Conservation (phyloP, 2,113 vertebrate species). For the Microtus oregoni region DNA sequence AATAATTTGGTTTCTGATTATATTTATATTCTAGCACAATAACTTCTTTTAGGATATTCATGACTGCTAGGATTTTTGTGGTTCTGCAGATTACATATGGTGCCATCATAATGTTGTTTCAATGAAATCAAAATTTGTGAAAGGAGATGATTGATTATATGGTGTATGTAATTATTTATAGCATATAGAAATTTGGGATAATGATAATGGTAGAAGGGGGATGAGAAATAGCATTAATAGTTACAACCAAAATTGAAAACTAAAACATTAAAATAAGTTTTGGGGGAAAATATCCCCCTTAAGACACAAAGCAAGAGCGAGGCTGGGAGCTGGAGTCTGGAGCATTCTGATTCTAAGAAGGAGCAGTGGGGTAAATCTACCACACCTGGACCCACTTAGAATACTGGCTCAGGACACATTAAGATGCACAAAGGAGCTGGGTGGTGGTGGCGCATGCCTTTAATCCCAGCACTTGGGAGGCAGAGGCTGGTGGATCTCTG, state of each 20-base stretch:
- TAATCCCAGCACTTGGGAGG: no score
- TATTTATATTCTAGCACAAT: slow-evolving; percentile 26
- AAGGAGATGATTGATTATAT: slow-evolving; percentile 62
- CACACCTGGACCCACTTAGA: not conserved
- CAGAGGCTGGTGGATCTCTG: no score
- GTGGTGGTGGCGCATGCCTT: no score
- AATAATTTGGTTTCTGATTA: slow-evolving; percentile 59
- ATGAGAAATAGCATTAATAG: slow-evolving; percentile 28
- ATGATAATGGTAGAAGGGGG: not conserved
- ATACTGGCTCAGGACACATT: not conserved
- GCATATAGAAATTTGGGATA: slow-evolving; percentile 61
- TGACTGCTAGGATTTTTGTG: slow-evolving; percentile 23
- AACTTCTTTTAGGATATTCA: slow-evolving; percentile 58
- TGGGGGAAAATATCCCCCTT: not conserved
- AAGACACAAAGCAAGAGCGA: not conserved
- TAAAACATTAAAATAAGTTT: not conserved
- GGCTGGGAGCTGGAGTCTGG: not conserved
- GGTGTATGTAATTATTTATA: slow-evolving; percentile 63
- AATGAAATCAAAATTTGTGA: slow-evolving; percentile 58
- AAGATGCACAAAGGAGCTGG: not conserved
- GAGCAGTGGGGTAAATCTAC: not conserved
- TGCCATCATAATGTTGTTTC: slow-evolving; percentile 38
- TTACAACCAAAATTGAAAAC: slow-evolving; percentile 28
- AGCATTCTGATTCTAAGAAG: not conserved
- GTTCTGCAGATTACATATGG: slow-evolving; percentile 33